A percentile compares a stretch with the other conserved stretches of the same genome.
Conservation (phyloP, 2,113 vertebrate species). For the Sminthopsis crassicaudata region DNA sequence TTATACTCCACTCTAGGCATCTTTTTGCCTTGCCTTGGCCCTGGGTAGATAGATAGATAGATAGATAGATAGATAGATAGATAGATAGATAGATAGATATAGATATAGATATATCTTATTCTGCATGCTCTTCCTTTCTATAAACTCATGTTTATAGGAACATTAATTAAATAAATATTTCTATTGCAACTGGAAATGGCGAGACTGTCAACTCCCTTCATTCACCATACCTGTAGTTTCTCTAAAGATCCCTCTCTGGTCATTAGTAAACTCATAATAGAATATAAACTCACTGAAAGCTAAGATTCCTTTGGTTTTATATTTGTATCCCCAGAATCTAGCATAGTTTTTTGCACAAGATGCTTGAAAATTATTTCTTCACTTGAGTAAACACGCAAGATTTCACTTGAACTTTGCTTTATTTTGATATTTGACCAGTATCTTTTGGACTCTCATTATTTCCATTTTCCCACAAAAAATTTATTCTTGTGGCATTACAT, state of each 20-base stretch:
- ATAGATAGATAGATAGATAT: too few relatives aligned
- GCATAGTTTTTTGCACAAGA: neutral
- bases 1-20: neutral
- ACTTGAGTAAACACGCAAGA: neutral
- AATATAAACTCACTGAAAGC: neutral
- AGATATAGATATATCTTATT: neutral
- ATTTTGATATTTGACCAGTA: neutral
- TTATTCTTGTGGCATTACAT: neutral
- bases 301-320: neutral
- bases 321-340: neutral
- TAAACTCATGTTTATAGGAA: neutral
- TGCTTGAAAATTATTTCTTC: neutral
- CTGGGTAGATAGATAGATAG: too few relatives aligned
- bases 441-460: neutral
- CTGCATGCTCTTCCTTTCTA: neutral
- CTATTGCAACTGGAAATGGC: neutral
- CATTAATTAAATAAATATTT: neutral
- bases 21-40: neutral
- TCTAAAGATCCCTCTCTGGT: neutral
- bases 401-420: neutral
- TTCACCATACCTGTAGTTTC: neutral
- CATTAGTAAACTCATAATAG: neutral
- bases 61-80: too few relatives aligned
- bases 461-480: neutral
- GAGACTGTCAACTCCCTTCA: neutral